These are phyloP conservation scores for Pterobdella sp. DNA, from an alignment of 2,888 invertebrate genomes.

Conservation along the genomic window DNA sequence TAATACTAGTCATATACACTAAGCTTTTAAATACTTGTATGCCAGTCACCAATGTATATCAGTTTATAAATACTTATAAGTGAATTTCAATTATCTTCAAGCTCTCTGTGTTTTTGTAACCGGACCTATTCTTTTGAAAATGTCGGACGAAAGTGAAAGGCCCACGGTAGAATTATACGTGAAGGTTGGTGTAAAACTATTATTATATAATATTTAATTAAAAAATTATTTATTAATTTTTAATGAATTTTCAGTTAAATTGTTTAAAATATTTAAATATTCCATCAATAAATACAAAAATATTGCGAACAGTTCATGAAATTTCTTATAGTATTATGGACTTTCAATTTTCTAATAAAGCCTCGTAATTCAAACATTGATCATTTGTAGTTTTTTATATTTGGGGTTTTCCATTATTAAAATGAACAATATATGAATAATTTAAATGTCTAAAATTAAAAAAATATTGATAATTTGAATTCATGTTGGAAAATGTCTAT, in stretches of 20 bases:
- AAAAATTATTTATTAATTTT: background rate
- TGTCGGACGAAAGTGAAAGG: slow-evolving; percentile 30
- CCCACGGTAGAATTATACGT: slow-evolving; percentile 37
- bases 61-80: too few relatives aligned
- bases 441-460: too few relatives aligned
- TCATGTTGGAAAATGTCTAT: too few relatives aligned
- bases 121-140: slow-evolving; percentile 14
- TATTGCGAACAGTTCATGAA: background rate
- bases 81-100: too few relatives aligned
- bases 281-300: background rate
- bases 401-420: too few relatives aligned
- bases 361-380: too few relatives aligned
- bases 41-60: too few relatives aligned
- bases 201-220: too few relatives aligned
- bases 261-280: slow-evolving; percentile 1
- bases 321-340: background rate
- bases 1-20: background rate
- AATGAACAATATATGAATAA: too few relatives aligned
- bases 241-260: background rate
- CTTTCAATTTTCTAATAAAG: too few relatives aligned
- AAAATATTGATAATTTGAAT: too few relatives aligned
- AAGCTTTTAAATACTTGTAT: slow-evolving; percentile 15
- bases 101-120: background rate
- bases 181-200: slow-evolving; percentile 33
- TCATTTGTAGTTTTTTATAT: too few relatives aligned